Evolutionary conservation across 2,797 vertebrate species (phyloP).

Genomic region (Falco berigora): DNA sequence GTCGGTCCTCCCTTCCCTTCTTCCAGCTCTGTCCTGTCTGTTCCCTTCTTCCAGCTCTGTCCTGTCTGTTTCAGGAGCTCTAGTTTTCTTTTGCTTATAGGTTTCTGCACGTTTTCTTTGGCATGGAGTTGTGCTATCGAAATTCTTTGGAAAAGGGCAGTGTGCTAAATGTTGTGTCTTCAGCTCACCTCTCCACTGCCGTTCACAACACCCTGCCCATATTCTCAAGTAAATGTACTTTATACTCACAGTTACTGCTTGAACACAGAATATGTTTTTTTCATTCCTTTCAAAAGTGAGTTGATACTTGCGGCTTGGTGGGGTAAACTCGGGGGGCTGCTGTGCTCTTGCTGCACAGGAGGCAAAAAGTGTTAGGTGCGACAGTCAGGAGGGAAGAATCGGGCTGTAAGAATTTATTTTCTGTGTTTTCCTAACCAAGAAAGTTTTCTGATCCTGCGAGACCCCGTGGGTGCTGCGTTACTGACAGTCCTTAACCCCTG

Average conservation of each 20-base stretch:
- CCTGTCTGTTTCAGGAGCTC: neutral
- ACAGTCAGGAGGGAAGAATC: neutral
- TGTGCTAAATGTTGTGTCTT: neutral
- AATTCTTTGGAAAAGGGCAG: constrained; percentile 10
- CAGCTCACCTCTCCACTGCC: neutral
- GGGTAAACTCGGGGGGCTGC: neutral
- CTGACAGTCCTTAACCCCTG: neutral
- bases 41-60: neutral
- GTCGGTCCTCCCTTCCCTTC: neutral
- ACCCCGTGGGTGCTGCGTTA: neutral
- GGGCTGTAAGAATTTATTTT: neutral
- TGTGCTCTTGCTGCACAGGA: neutral
- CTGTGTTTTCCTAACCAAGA: neutral
- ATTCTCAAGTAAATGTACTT: neutral
- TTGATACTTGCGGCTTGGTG: neutral
- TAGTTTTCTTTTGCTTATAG: neutral
- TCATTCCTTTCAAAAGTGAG: neutral
- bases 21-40: neutral
- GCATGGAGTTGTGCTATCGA: neutral
- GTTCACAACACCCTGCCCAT: neutral
- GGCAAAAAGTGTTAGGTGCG: neutral
- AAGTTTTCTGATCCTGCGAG: neutral
- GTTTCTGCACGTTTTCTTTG: neutral
- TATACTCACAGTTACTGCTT: neutral
- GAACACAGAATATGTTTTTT: neutral